Base-by-base conservation (phyloP, 2,888 invertebrate genomes). In the Automeris io region DNA sequence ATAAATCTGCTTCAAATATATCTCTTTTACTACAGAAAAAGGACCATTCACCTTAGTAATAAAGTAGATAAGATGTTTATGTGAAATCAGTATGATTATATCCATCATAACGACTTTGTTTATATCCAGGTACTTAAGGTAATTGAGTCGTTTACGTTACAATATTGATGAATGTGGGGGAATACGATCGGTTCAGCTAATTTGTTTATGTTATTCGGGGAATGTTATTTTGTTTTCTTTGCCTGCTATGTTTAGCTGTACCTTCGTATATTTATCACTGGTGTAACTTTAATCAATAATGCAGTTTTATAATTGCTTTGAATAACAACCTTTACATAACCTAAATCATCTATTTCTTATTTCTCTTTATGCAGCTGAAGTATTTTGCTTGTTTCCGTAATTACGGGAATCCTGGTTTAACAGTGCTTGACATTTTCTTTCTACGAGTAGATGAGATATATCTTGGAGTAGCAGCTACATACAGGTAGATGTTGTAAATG, bases 101-200 rank as follows among this genome's bases (percentile, higher is more conserved):
- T 29, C 3, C 16, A 29, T n/a, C 29, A 16, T 29, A 29, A 29
- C 16, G 29, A 16, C 29, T 29, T 29, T 29, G 29, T 29, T 29
- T 29, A 29, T 29, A 16, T 16, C n/a, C 8, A 29, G 5, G n/a
- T 29, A 29, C 29, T 29, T 29, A 16, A 29, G 4, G 16, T 29
- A 8, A 29, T 29, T 29, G 29, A 29, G 29, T 16, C 4, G 16
- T 29, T 29, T 16, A 16, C 11, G 16, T 29, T 29, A 5, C 3
- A 7, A 29, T 29, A 29, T 5, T 29, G 8, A 29, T 29, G 8
- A 29, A 8, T 13, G 3, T 16, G 7, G n/a, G 16, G 7, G n/a
- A 16, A 26, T 26, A 2, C 11, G 13, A 13, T 6, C 26, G 19
- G 6, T 5, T 6, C 6, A 19, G 6, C 3, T 19, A 7, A 5